Evolutionary conservation across 1,140 invertebrate species (phyloP), one percentile per base, ranked within the genome.

Genomic region (Acromyrmex charruanus): DNA sequence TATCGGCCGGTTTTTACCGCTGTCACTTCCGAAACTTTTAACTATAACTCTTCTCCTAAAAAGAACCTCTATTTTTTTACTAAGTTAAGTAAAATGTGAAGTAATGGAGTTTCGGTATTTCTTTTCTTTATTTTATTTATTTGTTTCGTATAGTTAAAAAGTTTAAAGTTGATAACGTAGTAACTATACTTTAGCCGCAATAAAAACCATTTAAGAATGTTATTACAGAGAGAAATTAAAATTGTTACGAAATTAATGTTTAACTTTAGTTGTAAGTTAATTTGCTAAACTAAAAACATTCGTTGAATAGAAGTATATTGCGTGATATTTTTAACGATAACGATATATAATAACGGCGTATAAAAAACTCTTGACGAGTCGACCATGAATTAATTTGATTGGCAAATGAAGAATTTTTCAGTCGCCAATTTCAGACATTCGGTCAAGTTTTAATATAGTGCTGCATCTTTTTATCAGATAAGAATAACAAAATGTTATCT

Each of bases 381-480:
- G 12, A 53, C 18, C 25, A 65, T 39, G 16, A 39, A 25, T 5
- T 79, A 66, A 79, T 66, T 79, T 79, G 28, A 66, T 79, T 51
- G 77, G 58, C 61, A 79, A 79, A 79, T 53, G n/a, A 77, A 1
- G 59, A 31, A n/a, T 35, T 51, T 21, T 35, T 63, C 18, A 65
- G 25, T 12, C n/a, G 1, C 44, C 25, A 79, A 79, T 12, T 9
- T 79, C 28, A 31, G 7, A 21, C 10, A 2, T 6, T 65, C 25
- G n/a, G 59, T 31, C 7, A 39, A 51, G 25, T 66, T 49, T 79
- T 53, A 79, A 66, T 66, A 51, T 35, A n/a, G 28, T 21, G 49
- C 51, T 66, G 31, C 7, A 25, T 25, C 12, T 55, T 18, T 31
- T 35, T 39, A 16, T 66, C 10, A 21, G 10, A n/a, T 61, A 25